A percentile compares a stretch with the other conserved stretches of the same genome.
Evolutionary conservation across 2,888 invertebrate genomes (phyloP).

Genomic region (Pollenia amentaria): DNA sequence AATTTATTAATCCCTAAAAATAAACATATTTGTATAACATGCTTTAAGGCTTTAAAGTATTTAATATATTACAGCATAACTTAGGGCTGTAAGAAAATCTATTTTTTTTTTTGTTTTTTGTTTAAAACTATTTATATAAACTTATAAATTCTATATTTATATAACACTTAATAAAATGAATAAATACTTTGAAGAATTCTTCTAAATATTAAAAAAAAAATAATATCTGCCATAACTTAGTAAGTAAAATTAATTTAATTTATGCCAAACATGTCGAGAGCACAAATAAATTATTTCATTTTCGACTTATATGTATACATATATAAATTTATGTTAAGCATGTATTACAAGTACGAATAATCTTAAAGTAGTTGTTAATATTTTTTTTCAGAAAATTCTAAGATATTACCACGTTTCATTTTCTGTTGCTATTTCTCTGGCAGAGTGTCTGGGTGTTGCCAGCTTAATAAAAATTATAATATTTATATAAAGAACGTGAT

Average conservation of each 20-base stretch:
- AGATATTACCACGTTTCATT: conserved; percentile 57
- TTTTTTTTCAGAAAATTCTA: not conserved
- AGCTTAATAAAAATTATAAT: conserved; percentile 36
- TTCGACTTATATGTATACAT: no score
- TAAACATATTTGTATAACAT: conserved; percentile 13
- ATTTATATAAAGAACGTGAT: conserved; percentile 78
- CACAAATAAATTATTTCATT: conserved; percentile 5
- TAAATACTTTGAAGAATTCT: not conserved
- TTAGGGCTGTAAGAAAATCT: no score
- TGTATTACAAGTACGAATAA: not conserved
- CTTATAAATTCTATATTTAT: not conserved
- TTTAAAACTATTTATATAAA: not conserved
- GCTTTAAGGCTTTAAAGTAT: conserved; percentile 9
- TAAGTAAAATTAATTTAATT: conserved; percentile 4
- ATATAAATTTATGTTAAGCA: not conserved
- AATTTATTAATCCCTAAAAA: conserved; percentile 6
- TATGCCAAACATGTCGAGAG: conserved; percentile 23
- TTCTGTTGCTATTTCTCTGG: not conserved
- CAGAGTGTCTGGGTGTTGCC: not conserved
- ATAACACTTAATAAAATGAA: conserved; percentile 9
- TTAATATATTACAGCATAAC: conserved; percentile 26
- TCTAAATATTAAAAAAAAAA: not conserved
- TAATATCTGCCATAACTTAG: not conserved
- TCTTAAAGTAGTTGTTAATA: conserved; percentile 30
- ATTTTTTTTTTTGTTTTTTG: no score